Evolutionary conservation across 2,888 invertebrate species (phyloP), one percentile per base, ranked within the genome.

Genomic region (Caenorhabditis sp.): DNA sequence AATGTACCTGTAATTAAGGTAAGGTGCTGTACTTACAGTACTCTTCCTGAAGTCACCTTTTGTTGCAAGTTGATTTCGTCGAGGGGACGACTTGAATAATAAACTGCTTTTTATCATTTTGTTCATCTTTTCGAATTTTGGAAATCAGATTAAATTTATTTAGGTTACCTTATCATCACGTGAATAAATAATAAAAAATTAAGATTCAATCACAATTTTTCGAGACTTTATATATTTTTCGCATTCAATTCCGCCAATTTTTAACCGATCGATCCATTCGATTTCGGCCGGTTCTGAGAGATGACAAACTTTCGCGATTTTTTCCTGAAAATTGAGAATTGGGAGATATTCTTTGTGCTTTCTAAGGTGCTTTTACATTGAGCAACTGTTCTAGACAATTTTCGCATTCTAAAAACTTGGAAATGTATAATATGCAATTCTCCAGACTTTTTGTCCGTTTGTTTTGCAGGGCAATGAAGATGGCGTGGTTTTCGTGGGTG

Each of bases 351-450:
- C n/a, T n/a, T n/a, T n/a, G n/a, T n/a, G n/a, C n/a, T n/a, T n/a
- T n/a, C n/a, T n/a, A n/a, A n/a, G n/a, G n/a, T n/a, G n/a, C n/a
- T n/a, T n/a, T n/a, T 31, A 59, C 50, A 14, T 57, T 20, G 8
- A 10, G 5, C n/a, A 71, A 61, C 12, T 36, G 26, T 1, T 53
- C 53, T 20, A 60, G 52, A 25, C 71, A 71, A 2, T 53, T 7
- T 0, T 14, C 23, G 23, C 71, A 71, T 5, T 38, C 21, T 5
- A 63, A 63, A 20, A 67, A 54, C 4, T 7, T n/a, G 8, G 71
- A 57, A 0, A 57, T 63, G 58, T 71, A 71, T 27, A 71, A 27
- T 1, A 61, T 50, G 49, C 56, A 60, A 14, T 60, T 43, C n/a
- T 56, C 38, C 1, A 36, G 36, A 17, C 5, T 1, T 20, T 43